These are phyloP conservation scores for Trichoplusia ni DNA, from an alignment of 1,140 invertebrate species.

Conservation along the genomic window DNA sequence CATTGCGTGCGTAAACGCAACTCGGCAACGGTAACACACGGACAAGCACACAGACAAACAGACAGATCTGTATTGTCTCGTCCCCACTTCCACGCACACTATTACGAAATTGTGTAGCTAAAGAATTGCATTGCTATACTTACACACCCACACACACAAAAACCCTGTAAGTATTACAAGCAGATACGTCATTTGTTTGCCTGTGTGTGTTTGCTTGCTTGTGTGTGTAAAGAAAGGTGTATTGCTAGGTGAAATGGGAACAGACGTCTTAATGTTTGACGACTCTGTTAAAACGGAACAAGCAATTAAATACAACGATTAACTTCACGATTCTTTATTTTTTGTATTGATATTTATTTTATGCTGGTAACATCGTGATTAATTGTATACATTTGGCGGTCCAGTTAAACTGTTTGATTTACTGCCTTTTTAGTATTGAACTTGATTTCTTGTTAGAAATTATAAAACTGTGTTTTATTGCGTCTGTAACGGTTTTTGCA, in stretches of 20 bases:
- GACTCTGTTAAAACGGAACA: constrained; percentile 58
- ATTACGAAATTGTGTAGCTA: constrained; percentile 39
- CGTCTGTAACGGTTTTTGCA: no score
- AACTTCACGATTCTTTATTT: not conserved
- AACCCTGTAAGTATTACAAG: constrained; percentile 5
- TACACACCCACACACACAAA: constrained; percentile 16
- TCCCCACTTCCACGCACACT: constrained; percentile 28
- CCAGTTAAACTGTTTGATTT: not conserved
- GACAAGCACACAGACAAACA: constrained; percentile 43
- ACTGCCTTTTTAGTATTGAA: no score
- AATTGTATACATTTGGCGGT: not conserved
- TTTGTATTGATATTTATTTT: not conserved
- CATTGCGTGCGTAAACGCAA: constrained; percentile 79
- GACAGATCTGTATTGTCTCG: constrained; percentile 9
- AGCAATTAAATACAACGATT: constrained; percentile 45
- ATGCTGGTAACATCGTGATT: not conserved
- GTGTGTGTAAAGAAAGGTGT: constrained; percentile 80
- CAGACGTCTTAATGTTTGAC: constrained; percentile 51
- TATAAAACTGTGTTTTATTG: no score
- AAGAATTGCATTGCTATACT: constrained; percentile 26
- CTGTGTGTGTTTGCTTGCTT: constrained; percentile 26
- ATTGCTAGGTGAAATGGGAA: constrained; percentile 75
- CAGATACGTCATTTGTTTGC: constrained; percentile 24
- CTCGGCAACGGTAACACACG: constrained; percentile 37
- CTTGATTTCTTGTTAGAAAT: no score